Evolutionary conservation across 1,140 invertebrate genomes (phyloP), one percentile per base, ranked within the genome.

Genomic region (Branchinecta lynchi): DNA sequence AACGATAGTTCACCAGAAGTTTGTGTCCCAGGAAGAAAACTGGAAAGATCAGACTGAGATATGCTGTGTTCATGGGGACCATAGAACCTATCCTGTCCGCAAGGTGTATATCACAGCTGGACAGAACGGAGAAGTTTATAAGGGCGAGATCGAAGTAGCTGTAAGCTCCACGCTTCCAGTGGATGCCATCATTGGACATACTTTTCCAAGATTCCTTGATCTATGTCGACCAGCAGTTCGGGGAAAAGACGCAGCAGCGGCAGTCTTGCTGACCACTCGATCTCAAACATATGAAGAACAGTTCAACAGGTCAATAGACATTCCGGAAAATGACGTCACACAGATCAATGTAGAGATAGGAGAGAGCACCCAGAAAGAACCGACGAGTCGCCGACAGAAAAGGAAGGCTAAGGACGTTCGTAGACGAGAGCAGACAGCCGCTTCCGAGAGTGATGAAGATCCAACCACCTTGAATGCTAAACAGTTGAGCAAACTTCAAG

Each of bases 1-100:
- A 20, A 15, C 12, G 12, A 60, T 60, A 12, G 17, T 60, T 12
- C 51, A 60, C 17, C 12, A 60, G 51, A 60, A 60, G 51, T 60
- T 15, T 6, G 17, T 60, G 51, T 60, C 51, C 3, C 12, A 60
- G 12, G 51, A 60, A 15, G 12, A 6, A 15, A 15, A 15, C 51
- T 1, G 12, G 12, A 15, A 12, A 60, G 17, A 60, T 3, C 12
- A 60, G 51, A 60, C 51, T 60, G 51, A 60, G 17, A 20, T 60
- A 15, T 60, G 51, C 51, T 60, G 51, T 20, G 51, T 60, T 20
- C 51, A 60, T 60, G 51, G 51, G 51, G 51, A 60, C 51, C 17
- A 20, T 20, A 60, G 17, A 60, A 15, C 51, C 12, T 60, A 60
- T 60, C 51, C 51, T 12, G 12, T 60, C 17, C 12, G 17, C 12